Base-by-base conservation (phyloP, 2,113 vertebrate species). In the Platycercus adscitus region DNA sequence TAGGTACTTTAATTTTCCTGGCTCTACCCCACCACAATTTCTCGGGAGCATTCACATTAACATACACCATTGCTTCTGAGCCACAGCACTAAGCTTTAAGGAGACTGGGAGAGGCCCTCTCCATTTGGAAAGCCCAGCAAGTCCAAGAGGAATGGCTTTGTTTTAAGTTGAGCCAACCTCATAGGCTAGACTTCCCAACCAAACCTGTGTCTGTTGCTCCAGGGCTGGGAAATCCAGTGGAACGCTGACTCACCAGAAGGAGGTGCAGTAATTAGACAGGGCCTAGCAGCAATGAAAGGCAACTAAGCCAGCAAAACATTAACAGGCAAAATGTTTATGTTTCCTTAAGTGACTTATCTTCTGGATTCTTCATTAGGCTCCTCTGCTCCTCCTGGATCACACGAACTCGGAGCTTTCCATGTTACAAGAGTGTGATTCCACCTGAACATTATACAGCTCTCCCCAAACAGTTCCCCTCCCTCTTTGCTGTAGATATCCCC, bases 91-190 rank as follows among this genome's bases (percentile, higher is more conserved):
- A 60, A 88, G 63, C 81, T 94, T 91, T 58, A 24, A 58, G 14
- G 47, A 93, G 81, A 66, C 60, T 81, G 85, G 88, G 93, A 95
- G 89, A 94, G 94, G 94, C 78, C 28, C 58, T 65, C 63, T 94
- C 50, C 26, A 23, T 61, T 96, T 86, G 89, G 72, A 85, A 63
- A 90, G 60, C 61, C 33, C 91, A 97, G 76, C 88, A 53, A 49
- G 86, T 77, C 96, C 94, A 92, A 86, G 77, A 93, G 89, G 55
- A 86, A 94, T 18, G 75, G 88, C 73, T 95, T 78, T 44, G 65
- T 91, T 95, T 78, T 83, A 95, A 95, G 93, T 33, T 53, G 82
- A 96, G 94, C 95, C 97, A 95, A 97, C 23, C 86, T 81, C 96
- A 80, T 14, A 95, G 89, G 91, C 72, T 6, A 94, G 96, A 96